Evolutionary conservation across 2,797 vertebrate genomes (phyloP).

Genomic region (Halcyon smyrnensis): DNA sequence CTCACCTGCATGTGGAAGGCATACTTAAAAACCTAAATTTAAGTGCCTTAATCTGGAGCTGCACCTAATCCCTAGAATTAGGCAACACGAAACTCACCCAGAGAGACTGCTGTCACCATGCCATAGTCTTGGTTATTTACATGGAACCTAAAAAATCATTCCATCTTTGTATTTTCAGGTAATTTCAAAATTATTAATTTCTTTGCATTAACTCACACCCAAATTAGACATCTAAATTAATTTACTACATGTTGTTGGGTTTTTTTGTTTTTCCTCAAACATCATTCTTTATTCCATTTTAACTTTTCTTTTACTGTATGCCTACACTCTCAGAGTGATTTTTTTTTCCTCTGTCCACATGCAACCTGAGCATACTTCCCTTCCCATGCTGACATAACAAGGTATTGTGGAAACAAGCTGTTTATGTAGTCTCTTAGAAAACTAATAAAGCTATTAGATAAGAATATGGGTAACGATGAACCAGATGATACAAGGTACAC

Average conservation of each 20-base stretch:
- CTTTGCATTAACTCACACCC: not conserved
- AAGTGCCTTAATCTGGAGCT: not conserved
- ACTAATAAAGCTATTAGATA: not conserved
- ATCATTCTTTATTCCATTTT: not conserved
- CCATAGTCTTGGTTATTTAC: not conserved
- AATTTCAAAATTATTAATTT: not conserved
- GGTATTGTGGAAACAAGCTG: not conserved
- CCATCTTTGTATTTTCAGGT: not conserved
- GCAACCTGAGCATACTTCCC: not conserved
- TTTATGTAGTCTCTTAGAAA: not conserved
- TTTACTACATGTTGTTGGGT: not conserved
- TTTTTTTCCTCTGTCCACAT: not conserved
- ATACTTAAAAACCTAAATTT: not conserved
- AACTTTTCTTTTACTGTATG: not conserved
- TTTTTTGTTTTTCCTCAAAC: not conserved
- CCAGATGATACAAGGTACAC: not conserved
- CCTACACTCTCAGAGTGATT: not conserved
- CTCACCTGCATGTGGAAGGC: not conserved
- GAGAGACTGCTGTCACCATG: not conserved
- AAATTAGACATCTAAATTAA: not conserved
- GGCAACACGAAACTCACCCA: not conserved
- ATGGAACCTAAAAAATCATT: not conserved
- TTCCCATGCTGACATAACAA: not conserved
- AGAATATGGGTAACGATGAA: not conserved
- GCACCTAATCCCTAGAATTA: not conserved